phyloP scores from a whole-genome alignment of 2,113 vertebrate genomes.

The Crocuta crocuta region DNA sequence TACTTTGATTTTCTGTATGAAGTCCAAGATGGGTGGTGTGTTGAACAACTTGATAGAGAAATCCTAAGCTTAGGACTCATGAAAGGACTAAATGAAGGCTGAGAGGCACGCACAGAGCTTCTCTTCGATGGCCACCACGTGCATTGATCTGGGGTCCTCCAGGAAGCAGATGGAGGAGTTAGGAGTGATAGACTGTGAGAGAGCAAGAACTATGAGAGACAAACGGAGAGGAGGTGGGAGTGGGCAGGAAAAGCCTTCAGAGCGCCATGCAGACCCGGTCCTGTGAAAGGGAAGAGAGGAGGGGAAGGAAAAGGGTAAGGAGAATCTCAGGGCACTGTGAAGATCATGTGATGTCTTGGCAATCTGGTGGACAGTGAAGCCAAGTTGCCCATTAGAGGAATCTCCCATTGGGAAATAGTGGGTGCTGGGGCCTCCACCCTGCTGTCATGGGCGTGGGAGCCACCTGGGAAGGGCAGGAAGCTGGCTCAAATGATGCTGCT shows the following conservation, averaged over 20 bases:
- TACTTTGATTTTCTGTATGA: background rate
- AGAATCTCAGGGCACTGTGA: background rate
- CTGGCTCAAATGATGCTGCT: background rate
- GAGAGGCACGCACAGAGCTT: background rate
- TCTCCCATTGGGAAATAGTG: background rate
- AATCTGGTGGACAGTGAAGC: background rate
- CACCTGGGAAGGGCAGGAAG: background rate
- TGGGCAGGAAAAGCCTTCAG: background rate
- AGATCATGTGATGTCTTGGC: background rate
- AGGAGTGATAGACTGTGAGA: background rate
- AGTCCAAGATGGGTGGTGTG: background rate
- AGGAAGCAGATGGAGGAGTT: background rate
- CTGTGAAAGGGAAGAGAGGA: background rate
- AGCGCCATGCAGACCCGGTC: background rate
- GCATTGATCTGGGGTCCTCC: background rate
- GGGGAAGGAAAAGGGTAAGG: background rate
- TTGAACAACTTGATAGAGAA: background rate
- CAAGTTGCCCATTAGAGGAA: background rate
- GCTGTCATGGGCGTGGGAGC: background rate
- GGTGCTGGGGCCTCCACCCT: background rate
- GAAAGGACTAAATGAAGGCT: slow-evolving; percentile 6
- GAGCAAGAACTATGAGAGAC: background rate
- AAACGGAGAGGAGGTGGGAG: background rate
- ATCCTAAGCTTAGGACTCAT: background rate
- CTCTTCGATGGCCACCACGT: background rate